Evolutionary conservation across 2,888 invertebrate genomes (phyloP).

Genomic region (Lasius platythorax): DNA sequence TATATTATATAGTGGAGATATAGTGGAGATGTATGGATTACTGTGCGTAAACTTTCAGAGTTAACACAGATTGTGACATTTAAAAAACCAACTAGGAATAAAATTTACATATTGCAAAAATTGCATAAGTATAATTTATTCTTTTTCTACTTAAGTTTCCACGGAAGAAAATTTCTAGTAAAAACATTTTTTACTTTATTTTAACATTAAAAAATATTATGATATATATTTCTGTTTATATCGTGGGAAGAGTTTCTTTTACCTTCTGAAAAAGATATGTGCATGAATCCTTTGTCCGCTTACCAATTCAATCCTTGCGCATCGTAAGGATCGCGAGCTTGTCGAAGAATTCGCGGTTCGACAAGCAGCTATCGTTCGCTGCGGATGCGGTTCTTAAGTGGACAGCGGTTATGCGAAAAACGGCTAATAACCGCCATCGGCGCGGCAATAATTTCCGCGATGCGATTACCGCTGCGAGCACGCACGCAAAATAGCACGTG

Average conservation of each 20-base stretch:
- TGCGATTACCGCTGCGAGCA: conserved; percentile 35
- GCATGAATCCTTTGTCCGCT: neutral
- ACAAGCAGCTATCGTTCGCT: conserved; percentile 19
- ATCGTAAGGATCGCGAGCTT: neutral
- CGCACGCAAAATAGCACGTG: conserved; percentile 31
- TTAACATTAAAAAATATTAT: neutral
- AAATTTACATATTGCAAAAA: neutral
- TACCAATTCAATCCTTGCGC: neutral
- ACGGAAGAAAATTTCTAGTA: neutral
- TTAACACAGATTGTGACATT: neutral
- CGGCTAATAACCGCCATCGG: conserved; percentile 43
- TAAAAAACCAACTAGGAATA: neutral
- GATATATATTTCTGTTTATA: neutral
- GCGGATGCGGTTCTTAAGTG: conserved; percentile 32
- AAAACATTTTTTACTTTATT: neutral
- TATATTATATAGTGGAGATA: neutral
- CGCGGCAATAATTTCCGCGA: conserved; percentile 58
- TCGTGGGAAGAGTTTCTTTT: neutral
- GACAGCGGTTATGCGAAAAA: conserved; percentile 48
- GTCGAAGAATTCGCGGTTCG: conserved; percentile 10
- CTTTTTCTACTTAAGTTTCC: neutral
- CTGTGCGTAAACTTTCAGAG: neutral
- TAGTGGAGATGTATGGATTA: neutral
- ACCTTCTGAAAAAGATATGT: neutral
- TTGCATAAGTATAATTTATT: neutral